Evolutionary conservation across 2,113 vertebrate species (phyloP).

Genomic region (Leptocoma aspasia): DNA sequence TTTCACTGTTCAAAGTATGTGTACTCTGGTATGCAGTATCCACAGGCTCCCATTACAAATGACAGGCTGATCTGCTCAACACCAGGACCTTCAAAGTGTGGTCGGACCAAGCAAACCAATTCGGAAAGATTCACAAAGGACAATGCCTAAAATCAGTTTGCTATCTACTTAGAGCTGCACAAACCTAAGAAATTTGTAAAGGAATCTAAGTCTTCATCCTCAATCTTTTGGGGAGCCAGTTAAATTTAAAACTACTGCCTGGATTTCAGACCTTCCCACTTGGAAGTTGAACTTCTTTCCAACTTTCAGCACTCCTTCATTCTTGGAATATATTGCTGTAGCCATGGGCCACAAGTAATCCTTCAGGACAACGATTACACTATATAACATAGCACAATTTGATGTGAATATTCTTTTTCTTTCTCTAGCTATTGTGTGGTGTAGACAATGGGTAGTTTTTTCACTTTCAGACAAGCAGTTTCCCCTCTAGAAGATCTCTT

Average conservation of each 20-base stretch:
- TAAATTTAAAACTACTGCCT: neutral
- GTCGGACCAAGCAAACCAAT: neutral
- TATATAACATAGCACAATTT: neutral
- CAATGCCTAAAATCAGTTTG: neutral
- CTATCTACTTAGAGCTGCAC: neutral
- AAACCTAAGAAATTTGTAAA: neutral
- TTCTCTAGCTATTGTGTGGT: neutral
- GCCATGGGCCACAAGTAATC: neutral
- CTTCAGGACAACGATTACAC: neutral
- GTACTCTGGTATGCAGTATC: neutral
- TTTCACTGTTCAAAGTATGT: neutral
- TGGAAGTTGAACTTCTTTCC: neutral
- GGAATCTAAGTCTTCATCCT: neutral
- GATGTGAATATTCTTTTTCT: conserved; percentile 15
- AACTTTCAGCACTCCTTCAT: neutral
- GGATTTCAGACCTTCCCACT: neutral
- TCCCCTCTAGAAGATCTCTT: neutral
- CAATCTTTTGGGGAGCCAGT: neutral
- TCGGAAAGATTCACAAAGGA: neutral
- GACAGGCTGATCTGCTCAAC: accelerated
- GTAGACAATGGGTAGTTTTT: neutral
- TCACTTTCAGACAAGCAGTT: neutral
- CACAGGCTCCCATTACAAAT: neutral
- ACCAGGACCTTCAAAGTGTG: neutral
- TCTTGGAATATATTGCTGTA: neutral